Evolutionary conservation across 2,113 vertebrate species (phyloP).

Genomic region (Dissostichus mawsoni): DNA sequence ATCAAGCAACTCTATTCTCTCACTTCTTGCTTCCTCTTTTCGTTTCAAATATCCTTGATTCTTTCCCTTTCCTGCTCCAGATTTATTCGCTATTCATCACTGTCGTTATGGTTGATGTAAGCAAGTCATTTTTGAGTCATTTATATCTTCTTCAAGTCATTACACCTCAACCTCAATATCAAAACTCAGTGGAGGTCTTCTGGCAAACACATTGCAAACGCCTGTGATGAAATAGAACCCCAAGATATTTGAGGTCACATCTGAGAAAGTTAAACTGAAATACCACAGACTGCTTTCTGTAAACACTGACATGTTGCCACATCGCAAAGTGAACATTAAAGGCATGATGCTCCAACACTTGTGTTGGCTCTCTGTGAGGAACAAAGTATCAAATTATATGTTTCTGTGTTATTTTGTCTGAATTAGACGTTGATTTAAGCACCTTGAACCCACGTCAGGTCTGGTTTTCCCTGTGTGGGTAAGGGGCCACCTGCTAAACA

Average conservation of each 20-base stretch:
- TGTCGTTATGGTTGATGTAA: constrained; percentile 42
- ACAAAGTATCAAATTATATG: constrained; percentile 23
- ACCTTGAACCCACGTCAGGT: neutral
- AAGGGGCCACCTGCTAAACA: constrained; percentile 29
- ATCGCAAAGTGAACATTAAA: constrained; percentile 26
- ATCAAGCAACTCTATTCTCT: constrained; percentile 67
- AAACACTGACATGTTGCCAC: constrained; percentile 56
- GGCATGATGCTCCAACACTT: constrained; percentile 38
- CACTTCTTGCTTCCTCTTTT: constrained; percentile 65
- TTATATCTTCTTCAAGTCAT: constrained; percentile 61
- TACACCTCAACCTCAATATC: constrained; percentile 66
- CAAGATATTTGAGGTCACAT: constrained; percentile 46
- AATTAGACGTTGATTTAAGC: constrained; percentile 27
- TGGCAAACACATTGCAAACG: constrained; percentile 50
- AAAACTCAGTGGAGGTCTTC: constrained; percentile 60
- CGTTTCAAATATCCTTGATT: constrained; percentile 40
- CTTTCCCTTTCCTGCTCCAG: constrained; percentile 46
- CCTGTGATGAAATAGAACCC: constrained; percentile 51
- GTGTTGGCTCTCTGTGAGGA: constrained; percentile 16
- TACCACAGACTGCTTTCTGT: constrained; percentile 26
- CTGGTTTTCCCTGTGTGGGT: constrained; percentile 26
- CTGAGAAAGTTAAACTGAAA: constrained; percentile 37
- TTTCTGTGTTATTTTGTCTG: constrained; percentile 13
- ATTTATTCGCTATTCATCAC: constrained; percentile 48
- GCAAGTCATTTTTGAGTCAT: constrained; percentile 61